These are phyloP conservation scores for Huso huso DNA, from an alignment of 2,797 vertebrate species.

Conservation along the genomic window DNA sequence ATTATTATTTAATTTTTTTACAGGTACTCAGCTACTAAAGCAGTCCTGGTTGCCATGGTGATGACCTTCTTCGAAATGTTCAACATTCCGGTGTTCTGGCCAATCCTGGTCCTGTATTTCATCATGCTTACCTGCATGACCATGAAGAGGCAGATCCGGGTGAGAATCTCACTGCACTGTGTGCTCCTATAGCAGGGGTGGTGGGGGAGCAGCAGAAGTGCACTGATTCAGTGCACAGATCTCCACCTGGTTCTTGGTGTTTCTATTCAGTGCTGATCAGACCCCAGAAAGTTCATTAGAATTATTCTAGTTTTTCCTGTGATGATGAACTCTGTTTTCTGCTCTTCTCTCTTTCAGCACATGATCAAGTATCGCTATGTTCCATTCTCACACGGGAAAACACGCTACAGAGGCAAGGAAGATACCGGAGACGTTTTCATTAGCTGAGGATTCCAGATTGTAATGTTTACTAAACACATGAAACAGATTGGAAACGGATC, in stretches of 20 bases:
- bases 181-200: too few relatives aligned
- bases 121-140: conserved; percentile 9
- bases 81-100: conserved; percentile 14
- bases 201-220: neutral
- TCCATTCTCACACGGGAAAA: conserved; percentile 6
- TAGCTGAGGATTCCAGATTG: neutral
- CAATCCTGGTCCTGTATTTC: conserved; percentile 12
- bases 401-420: conserved; percentile 10
- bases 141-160: conserved; percentile 13
- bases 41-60: conserved; percentile 7
- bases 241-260: neutral
- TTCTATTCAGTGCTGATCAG: too few relatives aligned
- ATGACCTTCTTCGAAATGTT: conserved; percentile 7
- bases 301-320: too few relatives aligned
- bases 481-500: too few relatives aligned
- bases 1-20: neutral
- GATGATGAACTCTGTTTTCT: neutral
- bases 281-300: too few relatives aligned
- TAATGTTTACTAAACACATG: too few relatives aligned
- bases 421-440: conserved; percentile 4
- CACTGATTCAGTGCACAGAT: neutral
- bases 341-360: neutral
- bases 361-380: conserved; percentile 13
- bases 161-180: neutral
- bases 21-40: conserved; percentile 11